Evolutionary conservation across 2,797 vertebrate species (phyloP).

Genomic region (Rallus crepitans): DNA sequence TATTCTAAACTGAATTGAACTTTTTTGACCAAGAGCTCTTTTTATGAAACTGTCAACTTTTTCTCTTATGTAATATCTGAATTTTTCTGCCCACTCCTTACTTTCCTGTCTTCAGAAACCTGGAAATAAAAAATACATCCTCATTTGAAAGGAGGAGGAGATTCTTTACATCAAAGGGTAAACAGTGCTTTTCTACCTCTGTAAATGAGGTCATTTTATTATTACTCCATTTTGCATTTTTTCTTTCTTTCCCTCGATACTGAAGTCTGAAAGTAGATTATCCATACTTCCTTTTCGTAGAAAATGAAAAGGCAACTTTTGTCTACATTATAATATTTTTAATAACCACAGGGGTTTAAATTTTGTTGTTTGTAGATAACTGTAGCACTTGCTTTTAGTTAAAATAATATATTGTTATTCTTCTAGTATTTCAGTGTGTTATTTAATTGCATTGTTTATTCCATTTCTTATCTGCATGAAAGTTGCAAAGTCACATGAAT

Average conservation of each 20-base stretch:
- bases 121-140: neutral
- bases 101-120: neutral
- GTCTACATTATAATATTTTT: neutral
- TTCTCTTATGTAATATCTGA: neutral
- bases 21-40: neutral
- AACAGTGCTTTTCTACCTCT: conserved; percentile 7
- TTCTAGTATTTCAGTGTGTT: neutral
- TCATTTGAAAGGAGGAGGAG: conserved; percentile 37
- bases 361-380: neutral
- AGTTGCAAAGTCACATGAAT: conserved; percentile 20
- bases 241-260: conserved; percentile 36
- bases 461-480: neutral
- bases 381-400: neutral
- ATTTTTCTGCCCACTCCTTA: neutral
- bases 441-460: conserved; percentile 19
- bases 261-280: conserved; percentile 3
- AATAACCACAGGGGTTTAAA: neutral
- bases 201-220: conserved; percentile 55
- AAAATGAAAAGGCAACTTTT: neutral
- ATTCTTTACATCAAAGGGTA: conserved; percentile 52
- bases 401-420: neutral
- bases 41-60: neutral
- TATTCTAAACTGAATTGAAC: neutral
- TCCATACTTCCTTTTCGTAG: neutral
- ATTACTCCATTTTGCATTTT: neutral